phyloP scores from a whole-genome alignment of 2,797 vertebrate genomes.

The Gallinago solitaria region DNA sequence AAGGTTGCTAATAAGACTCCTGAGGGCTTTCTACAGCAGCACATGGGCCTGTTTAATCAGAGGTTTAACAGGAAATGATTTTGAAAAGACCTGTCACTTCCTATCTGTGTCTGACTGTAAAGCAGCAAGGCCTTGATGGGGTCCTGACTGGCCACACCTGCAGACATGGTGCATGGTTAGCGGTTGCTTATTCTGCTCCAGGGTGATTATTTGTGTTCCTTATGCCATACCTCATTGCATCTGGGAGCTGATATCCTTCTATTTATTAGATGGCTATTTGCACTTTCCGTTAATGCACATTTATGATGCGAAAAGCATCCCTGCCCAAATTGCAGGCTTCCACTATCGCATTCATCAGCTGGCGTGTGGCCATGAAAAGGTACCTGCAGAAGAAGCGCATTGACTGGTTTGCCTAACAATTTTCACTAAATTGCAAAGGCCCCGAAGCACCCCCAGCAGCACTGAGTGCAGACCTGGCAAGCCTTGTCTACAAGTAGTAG shows the following conservation, averaged over 20 bases:
- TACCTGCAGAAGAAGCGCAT: background rate
- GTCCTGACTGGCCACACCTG: background rate
- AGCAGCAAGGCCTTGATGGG: background rate
- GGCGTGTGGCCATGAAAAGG: background rate
- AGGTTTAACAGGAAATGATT: background rate
- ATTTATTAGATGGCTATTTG: slow-evolving; percentile 30
- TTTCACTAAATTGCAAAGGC: background rate
- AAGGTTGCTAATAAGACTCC: background rate
- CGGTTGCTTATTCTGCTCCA: background rate
- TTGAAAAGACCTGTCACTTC: background rate
- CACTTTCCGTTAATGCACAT: slow-evolving; percentile 27
- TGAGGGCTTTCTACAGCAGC: background rate
- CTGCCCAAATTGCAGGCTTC: background rate
- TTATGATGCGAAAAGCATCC: slow-evolving; percentile 26
- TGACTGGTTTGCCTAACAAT: background rate
- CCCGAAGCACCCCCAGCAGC: background rate
- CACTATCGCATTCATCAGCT: background rate
- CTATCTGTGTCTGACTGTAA: background rate
- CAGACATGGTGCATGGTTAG: background rate
- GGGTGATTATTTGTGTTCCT: slow-evolving; percentile 56
- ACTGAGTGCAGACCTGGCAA: background rate
- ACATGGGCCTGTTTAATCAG: background rate
- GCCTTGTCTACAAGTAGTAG: background rate
- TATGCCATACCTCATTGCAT: slow-evolving; percentile 47
- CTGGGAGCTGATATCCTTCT: background rate